Evolutionary conservation across 1,140 invertebrate species (phyloP).

Genomic region (Drosophila fuyamai): DNA sequence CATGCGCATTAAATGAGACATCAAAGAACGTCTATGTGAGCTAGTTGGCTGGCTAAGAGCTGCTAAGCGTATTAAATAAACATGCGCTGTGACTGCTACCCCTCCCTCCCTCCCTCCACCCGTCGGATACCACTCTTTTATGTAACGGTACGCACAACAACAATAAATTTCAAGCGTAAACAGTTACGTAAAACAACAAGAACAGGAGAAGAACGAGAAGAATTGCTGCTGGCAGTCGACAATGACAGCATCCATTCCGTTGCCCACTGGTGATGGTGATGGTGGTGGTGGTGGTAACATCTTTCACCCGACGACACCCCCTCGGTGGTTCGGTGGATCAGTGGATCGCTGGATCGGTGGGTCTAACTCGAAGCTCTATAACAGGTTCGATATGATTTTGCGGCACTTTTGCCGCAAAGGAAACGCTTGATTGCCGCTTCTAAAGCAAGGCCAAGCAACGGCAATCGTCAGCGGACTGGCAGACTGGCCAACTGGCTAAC

Average conservation of each 20-base stretch:
- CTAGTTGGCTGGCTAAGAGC: conserved; percentile 66
- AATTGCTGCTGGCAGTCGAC: conserved; percentile 18
- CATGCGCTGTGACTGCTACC: conserved; percentile 43
- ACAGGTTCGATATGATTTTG: conserved; percentile 81
- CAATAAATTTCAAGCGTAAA: conserved; percentile 78
- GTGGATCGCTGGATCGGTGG: background rate
- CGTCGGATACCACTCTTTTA: conserved; percentile 53
- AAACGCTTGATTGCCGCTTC: conserved; percentile 78
- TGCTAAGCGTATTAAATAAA: conserved; percentile 82
- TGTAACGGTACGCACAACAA: conserved; percentile 75
- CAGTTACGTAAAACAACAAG: conserved; percentile 73
- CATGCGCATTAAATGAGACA: conserved; percentile 67
- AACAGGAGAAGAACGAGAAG: conserved; percentile 17
- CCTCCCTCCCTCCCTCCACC: background rate
- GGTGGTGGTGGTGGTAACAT: conserved; percentile 32
- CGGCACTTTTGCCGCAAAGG: conserved; percentile 76
- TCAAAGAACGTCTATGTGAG: conserved; percentile 46
- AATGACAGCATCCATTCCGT: conserved; percentile 38
- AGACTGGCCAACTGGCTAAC: conserved; percentile 1
- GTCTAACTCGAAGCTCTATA: conserved; percentile 45
- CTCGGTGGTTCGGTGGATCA: background rate
- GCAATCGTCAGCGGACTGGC: conserved; percentile 39
- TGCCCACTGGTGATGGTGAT: background rate
- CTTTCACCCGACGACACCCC: conserved; percentile 56
- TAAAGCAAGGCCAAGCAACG: conserved; percentile 78